Evolutionary conservation across 2,888 invertebrate genomes (phyloP).

Genomic region (Pollenia griseotomentosa): DNA sequence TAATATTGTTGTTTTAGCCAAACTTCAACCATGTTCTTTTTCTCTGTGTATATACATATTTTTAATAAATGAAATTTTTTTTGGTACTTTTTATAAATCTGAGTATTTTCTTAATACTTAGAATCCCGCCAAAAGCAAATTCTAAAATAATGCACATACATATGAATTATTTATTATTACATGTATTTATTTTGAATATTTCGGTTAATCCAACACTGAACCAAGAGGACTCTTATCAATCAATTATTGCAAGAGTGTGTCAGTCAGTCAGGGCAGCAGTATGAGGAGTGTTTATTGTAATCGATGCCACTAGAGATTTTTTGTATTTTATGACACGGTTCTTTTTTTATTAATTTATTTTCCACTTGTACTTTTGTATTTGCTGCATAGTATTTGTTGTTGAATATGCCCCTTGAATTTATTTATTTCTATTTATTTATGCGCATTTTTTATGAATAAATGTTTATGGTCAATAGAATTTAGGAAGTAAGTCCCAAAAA

Average conservation of each 20-base stretch:
- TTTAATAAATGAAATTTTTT: too few species aligned
- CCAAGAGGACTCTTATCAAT: conserved; percentile 32
- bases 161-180: neutral
- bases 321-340: conserved; percentile 42
- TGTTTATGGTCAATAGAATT: conserved; percentile 45
- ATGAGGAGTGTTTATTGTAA: conserved; percentile 32
- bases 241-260: conserved; percentile 25
- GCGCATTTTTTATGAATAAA: conserved; percentile 59
- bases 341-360: conserved; percentile 23
- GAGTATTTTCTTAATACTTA: too few species aligned
- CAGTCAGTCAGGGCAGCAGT: neutral
- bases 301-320: conserved; percentile 60
- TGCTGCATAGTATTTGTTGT: conserved; percentile 2
- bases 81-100: too few species aligned
- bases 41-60: too few species aligned
- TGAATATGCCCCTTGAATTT: conserved; percentile 66
- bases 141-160: conserved; percentile 27
- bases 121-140: neutral
- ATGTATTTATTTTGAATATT: conserved; percentile 3
- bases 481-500: conserved; percentile 37
- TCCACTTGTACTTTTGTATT: neutral
- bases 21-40: too few species aligned
- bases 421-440: conserved; percentile 65
- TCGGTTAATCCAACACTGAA: conserved; percentile 32
- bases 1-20: too few species aligned